Conservation (phyloP, 2,797 vertebrate species). For the Macroramphosus scolopax region DNA sequence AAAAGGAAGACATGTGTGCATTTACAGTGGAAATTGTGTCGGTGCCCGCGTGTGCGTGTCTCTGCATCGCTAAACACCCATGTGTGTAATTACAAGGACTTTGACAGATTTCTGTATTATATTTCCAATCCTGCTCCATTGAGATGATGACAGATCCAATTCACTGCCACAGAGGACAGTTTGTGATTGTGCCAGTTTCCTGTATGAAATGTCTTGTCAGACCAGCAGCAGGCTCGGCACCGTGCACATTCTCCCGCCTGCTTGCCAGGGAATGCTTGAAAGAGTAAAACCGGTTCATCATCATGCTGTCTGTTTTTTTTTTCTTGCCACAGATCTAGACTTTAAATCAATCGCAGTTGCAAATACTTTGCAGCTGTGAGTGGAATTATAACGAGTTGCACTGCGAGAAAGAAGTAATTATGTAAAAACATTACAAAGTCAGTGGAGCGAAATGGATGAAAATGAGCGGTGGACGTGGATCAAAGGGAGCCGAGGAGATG, state of each 20-base stretch:
- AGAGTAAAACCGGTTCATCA: constrained; percentile 31
- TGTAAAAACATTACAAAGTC: no score
- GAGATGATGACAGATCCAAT: constrained; percentile 58
- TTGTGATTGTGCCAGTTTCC: constrained; percentile 53
- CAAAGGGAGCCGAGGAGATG: no score
- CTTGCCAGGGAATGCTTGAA: constrained; percentile 26
- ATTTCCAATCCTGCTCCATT: constrained; percentile 41
- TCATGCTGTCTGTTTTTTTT: constrained; percentile 26
- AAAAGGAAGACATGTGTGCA: not conserved
- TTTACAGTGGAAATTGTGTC: not conserved
- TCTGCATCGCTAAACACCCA: constrained; percentile 17
- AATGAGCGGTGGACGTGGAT: no score
- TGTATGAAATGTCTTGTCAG: constrained; percentile 41
- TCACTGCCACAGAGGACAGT: constrained; percentile 43
- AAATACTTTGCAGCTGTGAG: not conserved
- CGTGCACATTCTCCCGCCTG: constrained; percentile 11
- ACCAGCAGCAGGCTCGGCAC: constrained; percentile 28
- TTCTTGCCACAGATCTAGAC: constrained; percentile 11
- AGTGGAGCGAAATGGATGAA: no score
- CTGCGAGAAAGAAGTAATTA: no score
- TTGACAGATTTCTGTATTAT: constrained; percentile 52
- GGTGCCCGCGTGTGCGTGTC: not conserved
- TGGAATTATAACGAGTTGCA: no score
- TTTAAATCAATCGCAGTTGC: no score
- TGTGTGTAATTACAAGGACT: constrained; percentile 52